These are phyloP conservation scores for Chamaea fasciata DNA, from an alignment of 2,113 vertebrate species.

Conservation along the genomic window DNA sequence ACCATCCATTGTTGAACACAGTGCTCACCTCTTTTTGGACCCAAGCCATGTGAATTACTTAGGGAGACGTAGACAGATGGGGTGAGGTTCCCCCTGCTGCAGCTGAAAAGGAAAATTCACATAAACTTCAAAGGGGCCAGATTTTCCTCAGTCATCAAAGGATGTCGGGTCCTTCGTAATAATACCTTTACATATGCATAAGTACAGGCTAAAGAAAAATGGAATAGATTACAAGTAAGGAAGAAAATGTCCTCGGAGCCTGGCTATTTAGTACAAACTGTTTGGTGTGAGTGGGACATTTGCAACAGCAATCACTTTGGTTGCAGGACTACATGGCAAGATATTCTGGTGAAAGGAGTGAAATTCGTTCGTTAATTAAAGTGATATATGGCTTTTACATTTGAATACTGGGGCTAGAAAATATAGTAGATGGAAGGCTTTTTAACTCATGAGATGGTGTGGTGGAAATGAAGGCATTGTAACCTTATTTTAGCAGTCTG, in stretches of 20 bases:
- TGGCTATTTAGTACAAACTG: neutral
- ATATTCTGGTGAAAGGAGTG: neutral
- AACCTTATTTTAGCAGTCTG: neutral
- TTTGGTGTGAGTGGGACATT: neutral
- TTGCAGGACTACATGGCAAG: neutral
- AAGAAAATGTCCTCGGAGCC: neutral
- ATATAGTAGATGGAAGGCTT: neutral
- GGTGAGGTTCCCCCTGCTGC: neutral
- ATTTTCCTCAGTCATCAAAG: conserved; percentile 32
- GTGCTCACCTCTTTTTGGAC: neutral
- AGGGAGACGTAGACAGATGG: neutral
- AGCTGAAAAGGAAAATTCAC: conserved; percentile 12
- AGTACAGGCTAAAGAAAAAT: neutral
- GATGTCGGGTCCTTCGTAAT: neutral
- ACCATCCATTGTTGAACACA: neutral
- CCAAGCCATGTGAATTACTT: neutral
- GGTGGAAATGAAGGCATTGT: neutral
- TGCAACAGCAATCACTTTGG: neutral
- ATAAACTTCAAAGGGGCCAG: conserved; percentile 6
- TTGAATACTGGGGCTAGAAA: neutral
- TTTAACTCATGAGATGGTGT: neutral
- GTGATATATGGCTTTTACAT: neutral
- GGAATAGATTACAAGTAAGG: neutral
- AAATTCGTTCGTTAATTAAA: neutral
- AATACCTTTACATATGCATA: conserved; percentile 29